phyloP scores from a whole-genome alignment of 1,140 invertebrate genomes.

The Cydia strobilella region DNA sequence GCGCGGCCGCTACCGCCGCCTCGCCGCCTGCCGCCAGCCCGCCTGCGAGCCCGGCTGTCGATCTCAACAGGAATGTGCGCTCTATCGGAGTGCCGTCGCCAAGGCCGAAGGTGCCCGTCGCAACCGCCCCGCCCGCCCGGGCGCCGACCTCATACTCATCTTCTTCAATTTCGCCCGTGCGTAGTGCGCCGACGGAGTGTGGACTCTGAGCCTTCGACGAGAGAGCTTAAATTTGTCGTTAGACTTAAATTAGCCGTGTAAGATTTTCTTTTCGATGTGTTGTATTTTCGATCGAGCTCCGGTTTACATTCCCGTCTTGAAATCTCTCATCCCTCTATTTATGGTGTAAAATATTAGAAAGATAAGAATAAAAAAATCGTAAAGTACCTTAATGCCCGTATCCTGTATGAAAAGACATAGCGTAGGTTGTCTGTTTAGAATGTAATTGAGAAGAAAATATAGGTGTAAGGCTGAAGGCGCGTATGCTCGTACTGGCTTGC shows the following conservation, averaged over 20 bases:
- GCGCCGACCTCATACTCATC: conserved; percentile 18
- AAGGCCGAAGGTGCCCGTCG: background rate
- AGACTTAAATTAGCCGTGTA: background rate
- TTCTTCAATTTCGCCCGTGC: conserved; percentile 25
- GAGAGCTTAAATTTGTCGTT: background rate
- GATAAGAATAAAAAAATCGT: conserved; percentile 21
- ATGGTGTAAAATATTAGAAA: conserved; percentile 3
- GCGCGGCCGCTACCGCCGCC: conserved; percentile 25
- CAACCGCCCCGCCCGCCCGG: background rate
- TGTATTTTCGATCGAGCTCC: conserved; percentile 5
- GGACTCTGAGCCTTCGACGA: background rate
- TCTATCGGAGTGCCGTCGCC: conserved; percentile 17
- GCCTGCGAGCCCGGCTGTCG: conserved; percentile 19
- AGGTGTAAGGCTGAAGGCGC: background rate
- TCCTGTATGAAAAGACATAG: conserved; percentile 24
- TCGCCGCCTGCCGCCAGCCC: conserved; percentile 30
- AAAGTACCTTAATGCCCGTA: conserved; percentile 13
- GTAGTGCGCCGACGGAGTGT: background rate
- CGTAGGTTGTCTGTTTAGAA: conserved; percentile 9
- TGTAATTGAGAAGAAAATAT: background rate
- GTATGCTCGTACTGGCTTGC: background rate
- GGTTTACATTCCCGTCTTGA: conserved; percentile 27
- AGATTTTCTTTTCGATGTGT: conserved; percentile 7
- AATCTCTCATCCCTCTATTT: background rate
- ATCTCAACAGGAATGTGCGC: conserved; percentile 23